These are phyloP conservation scores for Euglossa dilemma DNA, from an alignment of 1,140 invertebrate species.

Conservation along the genomic window DNA sequence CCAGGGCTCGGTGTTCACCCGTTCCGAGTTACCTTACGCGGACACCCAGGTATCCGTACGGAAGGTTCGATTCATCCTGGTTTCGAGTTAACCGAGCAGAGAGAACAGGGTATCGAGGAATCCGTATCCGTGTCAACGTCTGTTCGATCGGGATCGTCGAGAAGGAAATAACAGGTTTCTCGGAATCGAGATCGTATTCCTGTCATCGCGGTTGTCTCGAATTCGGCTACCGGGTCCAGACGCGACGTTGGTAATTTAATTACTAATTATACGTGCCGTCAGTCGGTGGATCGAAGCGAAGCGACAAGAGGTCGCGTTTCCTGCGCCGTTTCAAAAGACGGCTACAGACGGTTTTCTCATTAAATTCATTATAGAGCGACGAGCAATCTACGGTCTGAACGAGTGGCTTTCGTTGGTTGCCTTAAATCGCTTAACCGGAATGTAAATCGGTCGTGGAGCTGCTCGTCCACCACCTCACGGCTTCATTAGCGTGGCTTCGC, in stretches of 20 bases:
- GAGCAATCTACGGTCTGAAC: constrained; percentile 50
- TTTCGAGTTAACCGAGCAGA: too few relatives aligned
- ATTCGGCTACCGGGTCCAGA: constrained; percentile 11
- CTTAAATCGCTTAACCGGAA: constrained; percentile 50
- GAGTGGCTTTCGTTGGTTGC: constrained; percentile 39
- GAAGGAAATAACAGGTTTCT: neutral
- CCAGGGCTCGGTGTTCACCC: too few relatives aligned
- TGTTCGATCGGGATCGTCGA: too few relatives aligned
- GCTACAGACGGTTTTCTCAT: constrained; percentile 55
- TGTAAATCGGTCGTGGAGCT: constrained; percentile 48
- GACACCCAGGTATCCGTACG: too few relatives aligned
- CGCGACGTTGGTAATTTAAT: constrained; percentile 43
- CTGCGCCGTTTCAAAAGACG: constrained; percentile 11
- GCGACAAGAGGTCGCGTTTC: constrained; percentile 5
- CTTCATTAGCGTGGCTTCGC: constrained; percentile 37
- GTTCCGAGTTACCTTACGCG: too few relatives aligned
- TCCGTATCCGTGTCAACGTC: too few relatives aligned
- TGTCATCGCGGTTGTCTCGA: neutral
- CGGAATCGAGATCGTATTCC: neutral
- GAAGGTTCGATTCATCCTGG: too few relatives aligned
- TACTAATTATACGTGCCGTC: constrained; percentile 48
- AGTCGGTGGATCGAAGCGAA: constrained; percentile 18
- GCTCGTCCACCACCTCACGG: constrained; percentile 22
- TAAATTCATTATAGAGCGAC: constrained; percentile 61
- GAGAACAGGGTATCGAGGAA: too few relatives aligned